Base-by-base conservation (phyloP, 2,113 vertebrate genomes). In the Syngnathus typhle region DNA sequence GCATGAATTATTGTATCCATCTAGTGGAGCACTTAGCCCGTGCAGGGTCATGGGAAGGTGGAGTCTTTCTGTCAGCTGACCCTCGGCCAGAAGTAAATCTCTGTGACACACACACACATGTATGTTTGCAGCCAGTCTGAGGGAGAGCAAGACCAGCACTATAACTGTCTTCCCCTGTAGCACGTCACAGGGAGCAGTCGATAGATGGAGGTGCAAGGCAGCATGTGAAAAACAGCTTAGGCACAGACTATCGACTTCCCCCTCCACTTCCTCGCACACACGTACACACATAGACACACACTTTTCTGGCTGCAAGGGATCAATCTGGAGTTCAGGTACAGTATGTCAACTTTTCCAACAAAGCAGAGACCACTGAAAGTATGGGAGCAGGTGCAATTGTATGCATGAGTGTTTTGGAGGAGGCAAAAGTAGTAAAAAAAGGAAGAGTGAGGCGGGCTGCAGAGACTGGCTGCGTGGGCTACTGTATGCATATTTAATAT, bases 401-500 rank as follows among this genome's bases (percentile, higher is more conserved):
- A 9, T 41, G 19, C 16, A n/a, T 39, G 37, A 37, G 37, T 60
- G 16, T 44, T 41, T 43, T 13, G 38, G 46, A 19, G n/a, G 56
- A 1, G 60, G 38, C 38, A 52, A 15, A 51, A 6, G 39, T n/a
- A 36, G 51, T 51, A 46, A 54, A 71, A 79, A 68, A 60, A 67
- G 65, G 38, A 1, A 5, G 51, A 27, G 27, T 32, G 27, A 32
- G 27, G 27, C 3, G 41, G 15, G 27, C 64, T 46, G 37, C 39
- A 11, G 70, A 54, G 58, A 68, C 49, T 51, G 62, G 23, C n/a
- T 79, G 81, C 84, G 82, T 87, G 85, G 84, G 88, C 69, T 54
- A 49, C 21, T 67, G 63, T 55, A 68, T 88, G 85, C 84, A 89
- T 87, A 84, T 87, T 86, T 81, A 84, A 85, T 82, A 19, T 19